These are phyloP conservation scores for Drepanosiphum platanoidis DNA, from an alignment of 2,888 invertebrate species.

Conservation along the genomic window DNA sequence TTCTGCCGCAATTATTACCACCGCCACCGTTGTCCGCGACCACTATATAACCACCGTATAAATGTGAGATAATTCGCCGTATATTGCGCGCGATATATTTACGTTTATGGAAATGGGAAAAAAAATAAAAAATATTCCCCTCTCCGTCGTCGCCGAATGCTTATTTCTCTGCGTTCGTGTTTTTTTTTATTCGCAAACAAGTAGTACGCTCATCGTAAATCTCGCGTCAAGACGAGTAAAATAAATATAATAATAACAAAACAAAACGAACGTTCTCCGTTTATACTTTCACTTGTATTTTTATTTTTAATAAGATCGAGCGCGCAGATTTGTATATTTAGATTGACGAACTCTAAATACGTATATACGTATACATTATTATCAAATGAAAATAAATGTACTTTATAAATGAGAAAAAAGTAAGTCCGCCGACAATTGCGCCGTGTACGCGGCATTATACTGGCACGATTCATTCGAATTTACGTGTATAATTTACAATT, in stretches of 20 bases:
- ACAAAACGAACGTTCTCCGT: not conserved
- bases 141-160: no score
- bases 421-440: not conserved
- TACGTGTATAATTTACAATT: constrained; percentile 25
- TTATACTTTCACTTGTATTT: not conserved
- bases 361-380: not conserved
- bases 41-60: no score
- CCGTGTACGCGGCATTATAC: not conserved
- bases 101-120: not conserved
- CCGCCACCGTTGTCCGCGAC: not conserved
- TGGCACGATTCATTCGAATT: constrained; percentile 14
- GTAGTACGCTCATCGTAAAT: constrained; percentile 14
- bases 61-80: not conserved
- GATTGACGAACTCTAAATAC: constrained; percentile 26
- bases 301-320: not conserved
- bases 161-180: constrained; percentile 9
- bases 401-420: not conserved
- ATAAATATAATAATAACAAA: constrained; percentile 23
- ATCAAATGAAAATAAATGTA: constrained; percentile 11
- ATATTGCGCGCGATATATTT: not conserved
- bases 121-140: not conserved
- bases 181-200: not conserved
- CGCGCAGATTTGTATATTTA: constrained; percentile 4
- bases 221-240: not conserved
- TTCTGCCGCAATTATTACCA: not conserved